Base-by-base conservation (phyloP, 1,140 invertebrate genomes). In the Zaprionus gabonicus region DNA sequence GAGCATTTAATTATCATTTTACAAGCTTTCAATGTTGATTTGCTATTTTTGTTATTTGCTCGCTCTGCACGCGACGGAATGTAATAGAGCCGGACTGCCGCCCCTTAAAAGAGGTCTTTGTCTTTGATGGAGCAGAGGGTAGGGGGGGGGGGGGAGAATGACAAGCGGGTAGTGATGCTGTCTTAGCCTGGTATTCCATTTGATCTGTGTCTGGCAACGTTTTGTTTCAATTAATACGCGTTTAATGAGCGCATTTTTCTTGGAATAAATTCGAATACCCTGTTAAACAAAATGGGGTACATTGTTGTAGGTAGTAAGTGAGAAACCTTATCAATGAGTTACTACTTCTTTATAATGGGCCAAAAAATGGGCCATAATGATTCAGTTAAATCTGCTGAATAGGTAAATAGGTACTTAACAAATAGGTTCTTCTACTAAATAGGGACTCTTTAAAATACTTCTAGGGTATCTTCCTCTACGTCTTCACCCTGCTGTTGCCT, bases 1-100 rank as follows among this genome's bases (percentile, higher is more conserved):
- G 38, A 59, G 59, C 72, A 75, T 75, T 75, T 75, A 75, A 75
- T 75, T 75, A 64, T 71, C 53, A 71, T 75, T 75, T 75, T 75
- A 75, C 59, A 70, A 70, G 66, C 66, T 51, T 44, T 58, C 41
- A 57, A 75, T 71, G 72, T 75, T 64, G 72, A 75, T 75, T 75
- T 71, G 51, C 27, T 71, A 71, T 71, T 75, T 75, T 75, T 70
- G 67, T 75, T 63, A 51, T 75, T 75, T 70, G 51, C 53, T 58
- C n/a, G 51, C 20, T 10, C 2, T 31, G 28, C 28, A 51, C 44
- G 12, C 20, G 17, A 28, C 36, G 59, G 67, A 62, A 67, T 69
- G 65, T 56, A 74, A 62, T 53, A 34, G 49, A 74, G 41, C 36
- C 36, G 5, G 15, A 20, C 36, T 15, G 13, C 20, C 63, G 13